A percentile compares a stretch with the other conserved stretches of the same genome.
Conservation (phyloP, 2,113 vertebrate genomes). For the Oryzias javanicus region DNA sequence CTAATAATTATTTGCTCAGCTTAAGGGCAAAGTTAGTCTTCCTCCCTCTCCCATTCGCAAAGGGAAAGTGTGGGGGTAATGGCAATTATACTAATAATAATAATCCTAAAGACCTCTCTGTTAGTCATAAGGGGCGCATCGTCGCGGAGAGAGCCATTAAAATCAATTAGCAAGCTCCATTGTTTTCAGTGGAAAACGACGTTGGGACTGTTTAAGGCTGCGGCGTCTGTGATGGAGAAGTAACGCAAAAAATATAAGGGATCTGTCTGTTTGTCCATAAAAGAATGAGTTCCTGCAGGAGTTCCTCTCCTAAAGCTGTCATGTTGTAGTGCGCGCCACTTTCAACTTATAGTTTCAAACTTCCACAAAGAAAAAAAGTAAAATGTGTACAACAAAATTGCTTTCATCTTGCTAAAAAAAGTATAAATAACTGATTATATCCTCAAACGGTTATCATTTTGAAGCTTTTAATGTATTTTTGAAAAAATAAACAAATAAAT, state of each 20-base stretch:
- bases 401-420: too few species aligned
- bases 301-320: background rate
- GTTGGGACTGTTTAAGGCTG: slow-evolving; percentile 81
- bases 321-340: too few species aligned
- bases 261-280: slow-evolving; percentile 84
- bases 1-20: slow-evolving; percentile 99
- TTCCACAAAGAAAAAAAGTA: too few species aligned
- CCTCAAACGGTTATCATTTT: too few species aligned
- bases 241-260: slow-evolving; percentile 79
- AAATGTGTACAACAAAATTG: too few species aligned
- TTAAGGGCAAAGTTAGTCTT: slow-evolving; percentile 89
- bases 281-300: slow-evolving; percentile 74
- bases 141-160: slow-evolving; percentile 98
- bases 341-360: too few species aligned
- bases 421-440: too few species aligned
- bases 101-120: slow-evolving; percentile 98
- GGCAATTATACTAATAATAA: slow-evolving; percentile 99
- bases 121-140: slow-evolving; percentile 95
- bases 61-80: slow-evolving; percentile 81
- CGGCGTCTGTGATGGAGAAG: slow-evolving; percentile 85
- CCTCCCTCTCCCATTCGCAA: slow-evolving; percentile 79
- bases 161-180: slow-evolving; percentile 99
- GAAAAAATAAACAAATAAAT: too few species aligned
- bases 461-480: too few species aligned
- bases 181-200: slow-evolving; percentile 83